Evolutionary conservation across 2,113 vertebrate genomes (phyloP), one percentile per base, ranked within the genome.

Genomic region (Oryzias melastigma): DNA sequence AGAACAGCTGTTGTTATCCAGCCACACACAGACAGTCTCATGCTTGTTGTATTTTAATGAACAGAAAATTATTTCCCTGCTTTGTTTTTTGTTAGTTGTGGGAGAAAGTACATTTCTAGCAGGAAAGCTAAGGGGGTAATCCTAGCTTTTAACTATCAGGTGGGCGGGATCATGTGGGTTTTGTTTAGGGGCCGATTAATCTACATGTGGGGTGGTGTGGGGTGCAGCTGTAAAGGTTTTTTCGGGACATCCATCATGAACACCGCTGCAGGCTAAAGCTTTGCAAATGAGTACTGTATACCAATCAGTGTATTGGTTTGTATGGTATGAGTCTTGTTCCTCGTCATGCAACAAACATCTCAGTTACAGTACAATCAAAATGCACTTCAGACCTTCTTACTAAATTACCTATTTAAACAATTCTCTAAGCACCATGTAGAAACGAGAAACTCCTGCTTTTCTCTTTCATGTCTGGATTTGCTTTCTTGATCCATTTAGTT

Each of bases 51-150:
- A 65, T 69, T 77, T 41, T 61, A 40, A 72, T 53, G 58, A 86
- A 84, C 81, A 75, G 15, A 44, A 57, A 71, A 82, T 84, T 81
- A 81, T 82, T 75, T 74, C 42, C 25, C 55, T 29, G 53, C 29
- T 29, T 68, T 68, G 73, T 78, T 80, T 71, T 78, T 24, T 52
- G 77, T 65, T 43, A 43, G 13, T 42, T 51, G 52, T 77, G 41
- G 27, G 66, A 29, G 25, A 18, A 58, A 52, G 19, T 68, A 35
- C 13, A 49, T 51, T 14, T 51, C 15, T 44, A 7, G 40, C 12
- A 44, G 41, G 14, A 47, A 53, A 44, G 1, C 29, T 55, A 14
- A 27, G 57, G 58, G 55, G 59, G 73, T 75, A 62, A 64, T 19
- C 42, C 20, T 43, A 48, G 65, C 46, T 51, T 52, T 52, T 47